Base-by-base conservation (phyloP, 2,888 invertebrate genomes). In the Latrodectus hesperus region DNA sequence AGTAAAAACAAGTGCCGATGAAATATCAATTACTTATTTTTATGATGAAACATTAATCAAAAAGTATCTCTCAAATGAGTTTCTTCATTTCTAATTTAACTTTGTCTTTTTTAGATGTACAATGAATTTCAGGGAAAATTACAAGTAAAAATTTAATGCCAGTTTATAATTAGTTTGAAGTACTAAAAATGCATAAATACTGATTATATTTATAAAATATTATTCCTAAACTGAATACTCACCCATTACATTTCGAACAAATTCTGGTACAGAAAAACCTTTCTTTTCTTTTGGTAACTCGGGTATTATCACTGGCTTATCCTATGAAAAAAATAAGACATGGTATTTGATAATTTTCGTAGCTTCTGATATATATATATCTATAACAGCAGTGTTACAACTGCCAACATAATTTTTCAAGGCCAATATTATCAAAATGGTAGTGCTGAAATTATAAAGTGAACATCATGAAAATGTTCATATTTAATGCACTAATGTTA, bases 231-330 rank as follows among this genome's bases (percentile, higher is more conserved):
- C 6, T 38, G 6, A 3, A 3, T 38, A 38, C 38, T 90, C 90
- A 93, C 93, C 99, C 98, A 99, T 99, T 4, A 99, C 98, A 94
- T 99, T 99, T 84, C 99, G 94, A 9, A 99, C 98, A 93, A 99
- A 99, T 92, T 98, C 98, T 9, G 97, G 96, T 14, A 97, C 96
- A 70, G 95, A 94, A 6, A 97, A 95, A 76, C 96, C 94, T 90
- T 94, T 94, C 91, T 96, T 96, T 87, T 95, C 95, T 92, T 95
- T 96, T 0, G 96, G 95, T 81, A 94, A 93, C 88, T 96, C 96
- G 5, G 99, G 98, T 91, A 99, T 96, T 14, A 96, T 92, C 4
- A 98, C 95, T 81, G 96, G 96, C 92, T 98, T 99, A 0, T 97
- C 96, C 98, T 98, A 91, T 55, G 92, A 73, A 68, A 75, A 84